A percentile compares a stretch with the other conserved stretches of the same genome.
Conservation (phyloP, 2,797 vertebrate species). For the Myotis findleyi region DNA sequence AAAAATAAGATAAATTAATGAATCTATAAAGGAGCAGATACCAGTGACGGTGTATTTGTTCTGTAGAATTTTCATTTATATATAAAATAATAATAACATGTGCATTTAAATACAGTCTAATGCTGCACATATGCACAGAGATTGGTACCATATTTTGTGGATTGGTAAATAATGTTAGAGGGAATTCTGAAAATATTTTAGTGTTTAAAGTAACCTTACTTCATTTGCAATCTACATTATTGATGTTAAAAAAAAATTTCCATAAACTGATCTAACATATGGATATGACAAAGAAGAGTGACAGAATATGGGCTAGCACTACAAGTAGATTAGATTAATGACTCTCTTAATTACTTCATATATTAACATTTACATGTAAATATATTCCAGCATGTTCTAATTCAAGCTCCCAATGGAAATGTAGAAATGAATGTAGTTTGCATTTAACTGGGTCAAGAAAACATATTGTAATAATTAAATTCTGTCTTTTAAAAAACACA, state of each 20-base stretch:
- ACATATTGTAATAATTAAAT: constrained; percentile 57
- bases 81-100: not conserved
- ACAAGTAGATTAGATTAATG: not conserved
- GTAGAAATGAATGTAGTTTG: constrained; percentile 52
- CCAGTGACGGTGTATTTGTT: not conserved
- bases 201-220: constrained; percentile 13
- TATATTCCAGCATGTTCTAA: constrained; percentile 39
- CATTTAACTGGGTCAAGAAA: constrained; percentile 38
- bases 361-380: constrained; percentile 48
- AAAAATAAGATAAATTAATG: constrained; percentile 6
- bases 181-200: constrained; percentile 24
- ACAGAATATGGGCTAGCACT: not conserved
- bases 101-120: not conserved
- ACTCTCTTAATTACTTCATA: constrained; percentile 27
- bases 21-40: constrained; percentile 9
- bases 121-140: not conserved
- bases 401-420: not conserved
- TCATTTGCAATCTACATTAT: constrained; percentile 9
- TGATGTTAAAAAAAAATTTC: not conserved
- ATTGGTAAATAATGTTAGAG: not conserved
- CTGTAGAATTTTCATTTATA: not conserved
- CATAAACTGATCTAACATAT: not conserved
- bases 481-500: not conserved
- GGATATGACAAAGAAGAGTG: not conserved
- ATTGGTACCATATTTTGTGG: not conserved